Base-by-base conservation (phyloP, 2,797 vertebrate species). In the Bradypodion pumilum region DNA sequence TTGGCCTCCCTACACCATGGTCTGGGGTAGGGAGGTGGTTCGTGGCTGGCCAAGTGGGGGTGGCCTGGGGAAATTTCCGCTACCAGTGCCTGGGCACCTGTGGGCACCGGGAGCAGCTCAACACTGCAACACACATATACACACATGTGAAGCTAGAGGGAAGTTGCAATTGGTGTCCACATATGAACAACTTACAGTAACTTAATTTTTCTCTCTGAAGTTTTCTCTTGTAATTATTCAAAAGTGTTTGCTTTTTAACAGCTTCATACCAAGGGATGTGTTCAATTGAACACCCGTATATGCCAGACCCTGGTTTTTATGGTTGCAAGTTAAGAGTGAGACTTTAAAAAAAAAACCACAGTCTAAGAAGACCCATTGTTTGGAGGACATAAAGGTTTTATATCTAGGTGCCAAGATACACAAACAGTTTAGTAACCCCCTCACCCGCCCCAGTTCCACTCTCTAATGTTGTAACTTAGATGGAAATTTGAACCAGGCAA, bases 401-500 rank as follows among this genome's bases (percentile, higher is more conserved):
- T 80, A 87, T 90, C 74, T 74, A 76, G 84, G 91, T 87, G 75
- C 75, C 86, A 87, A 92, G 94, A 86, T 0, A 4, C 42, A 88
- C 29, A 1, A 86, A 76, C 80, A 88, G 91, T 86, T 78, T 65
- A 85, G 86, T 29, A 66, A 83, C 78, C 72, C 8, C 63, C 9
- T 59, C 52, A n/a, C 35, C 19, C 2, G 7, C 62, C 66, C 40
- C 23, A 12, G 78, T 87, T 85, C 74, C 89, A 79, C 80, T 86
- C 80, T 88, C 87, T 86, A 91, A 87, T 86, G 89, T 89, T 90
- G 62, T 86, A 93, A 89, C 89, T 82, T 86, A 83, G 70, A 89
- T 0, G 80, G 92, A 93, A 94, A 93, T 80, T 76, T 83, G 94
- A 95, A 83, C 63, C 75, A 82, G 81, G 84, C 86, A 88, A 89